These are phyloP conservation scores for Harpagifer antarcticus DNA, from an alignment of 2,797 vertebrate species.

Conservation along the genomic window DNA sequence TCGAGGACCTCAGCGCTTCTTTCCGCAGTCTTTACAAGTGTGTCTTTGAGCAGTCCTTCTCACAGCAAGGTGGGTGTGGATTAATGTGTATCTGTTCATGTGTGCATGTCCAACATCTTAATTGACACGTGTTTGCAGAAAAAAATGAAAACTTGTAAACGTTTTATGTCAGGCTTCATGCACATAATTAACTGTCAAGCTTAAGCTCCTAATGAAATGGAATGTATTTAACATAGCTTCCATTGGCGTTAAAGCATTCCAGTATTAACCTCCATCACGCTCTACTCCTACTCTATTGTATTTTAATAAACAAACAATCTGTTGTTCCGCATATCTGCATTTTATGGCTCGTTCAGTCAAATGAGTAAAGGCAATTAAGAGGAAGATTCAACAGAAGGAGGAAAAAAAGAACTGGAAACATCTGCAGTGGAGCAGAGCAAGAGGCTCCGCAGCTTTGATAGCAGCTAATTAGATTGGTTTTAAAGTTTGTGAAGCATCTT, in stretches of 20 bases:
- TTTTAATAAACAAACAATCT: conserved; percentile 83
- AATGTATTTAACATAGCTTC: conserved; percentile 65
- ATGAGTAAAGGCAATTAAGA: conserved; percentile 83
- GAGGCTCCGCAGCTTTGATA: conserved; percentile 80
- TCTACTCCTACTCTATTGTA: conserved; percentile 68
- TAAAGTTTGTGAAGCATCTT: conserved; percentile 78
- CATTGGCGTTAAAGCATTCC: conserved; percentile 46
- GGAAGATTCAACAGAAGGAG: conserved; percentile 72
- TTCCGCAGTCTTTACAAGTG: conserved; percentile 92
- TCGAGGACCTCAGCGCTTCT: conserved; percentile 91
- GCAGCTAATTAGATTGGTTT: conserved; percentile 83
- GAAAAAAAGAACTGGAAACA: conserved; percentile 47
- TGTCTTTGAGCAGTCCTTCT: conserved; percentile 90
- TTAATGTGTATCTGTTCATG: conserved; percentile 24
- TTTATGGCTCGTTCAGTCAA: conserved; percentile 80
- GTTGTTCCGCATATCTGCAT: conserved; percentile 81
- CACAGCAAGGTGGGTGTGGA: conserved; percentile 87
- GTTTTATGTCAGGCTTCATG: conserved; percentile 49
- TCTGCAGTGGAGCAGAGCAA: conserved; percentile 73
- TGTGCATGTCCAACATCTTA: conserved; percentile 26
- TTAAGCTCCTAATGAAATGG: conserved; percentile 54
- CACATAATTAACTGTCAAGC: conserved; percentile 77
- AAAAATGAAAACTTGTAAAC: conserved; percentile 31
- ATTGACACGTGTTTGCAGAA: conserved; percentile 30
- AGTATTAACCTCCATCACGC: conserved; percentile 66